Evolutionary conservation across 2,888 invertebrate species (phyloP), one percentile per base, ranked within the genome.

Genomic region (Apodemia mormo): DNA sequence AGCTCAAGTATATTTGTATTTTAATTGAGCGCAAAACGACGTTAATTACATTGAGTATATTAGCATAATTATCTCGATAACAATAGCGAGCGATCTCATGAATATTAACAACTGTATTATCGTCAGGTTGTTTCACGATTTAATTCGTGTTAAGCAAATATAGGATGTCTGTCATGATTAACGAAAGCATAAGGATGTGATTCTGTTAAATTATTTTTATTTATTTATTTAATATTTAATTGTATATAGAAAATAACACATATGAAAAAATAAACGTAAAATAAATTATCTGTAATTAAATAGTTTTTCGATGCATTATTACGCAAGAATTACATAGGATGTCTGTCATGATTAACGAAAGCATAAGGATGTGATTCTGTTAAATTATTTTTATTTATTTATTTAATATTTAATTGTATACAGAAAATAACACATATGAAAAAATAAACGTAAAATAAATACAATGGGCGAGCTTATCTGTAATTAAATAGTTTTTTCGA

Each of bases 91-190:
- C 78, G 74, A 73, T 68, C 71, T 75, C 75, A 76, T 78, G 77
- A 78, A 77, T 76, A 74, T 76, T 77, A 76, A 76, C 74, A 71
- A 68, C 49, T 71, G 68, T 73, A 74, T 72, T 72, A 75, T 75
- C 74, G 74, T 71, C 72, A 70, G 74, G 72, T 76, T 75, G 78
- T 75, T 77, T 77, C 74, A 73, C 71, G 73, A 75, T 77, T 77
- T 75, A 78, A 76, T 78, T 74, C 58, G 58, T 58, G 58, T 58
- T 58, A 58, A 58, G 58, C 30, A 58, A 58, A 58, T 58, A 58
- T 58, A 58, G 33, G 30, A 58, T 29, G 58, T 30, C 58, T 33
- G 58, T 12, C 58, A 58, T 29, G 9, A 56, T 56, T 56, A 9
- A 56, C 56, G 29, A 29, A 29, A 56, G 56, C 22, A 29, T 29